Evolutionary conservation across 2,888 invertebrate genomes (phyloP).

Genomic region (Parapristionchus giblindavisi): DNA sequence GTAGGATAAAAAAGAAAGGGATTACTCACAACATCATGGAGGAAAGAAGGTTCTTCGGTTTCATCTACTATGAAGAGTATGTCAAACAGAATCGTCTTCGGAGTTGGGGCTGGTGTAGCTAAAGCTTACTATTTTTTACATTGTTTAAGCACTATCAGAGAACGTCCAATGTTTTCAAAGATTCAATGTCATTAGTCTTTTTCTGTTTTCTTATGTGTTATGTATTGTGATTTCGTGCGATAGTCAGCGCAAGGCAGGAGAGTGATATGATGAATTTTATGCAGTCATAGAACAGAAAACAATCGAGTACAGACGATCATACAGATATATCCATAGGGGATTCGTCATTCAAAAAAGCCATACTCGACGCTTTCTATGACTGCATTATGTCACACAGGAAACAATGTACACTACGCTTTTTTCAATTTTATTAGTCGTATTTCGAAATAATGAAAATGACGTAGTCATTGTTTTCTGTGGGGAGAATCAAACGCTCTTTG

Average conservation of each 20-base stretch:
- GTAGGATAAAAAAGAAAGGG: too few relatives aligned
- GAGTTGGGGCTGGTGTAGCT: constrained; percentile 25
- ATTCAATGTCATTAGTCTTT: background rate
- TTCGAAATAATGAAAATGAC: too few relatives aligned
- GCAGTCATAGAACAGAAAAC: constrained; percentile 32
- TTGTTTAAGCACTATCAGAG: background rate
- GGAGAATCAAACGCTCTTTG: too few relatives aligned
- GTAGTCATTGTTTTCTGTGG: too few relatives aligned
- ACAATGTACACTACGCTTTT: too few relatives aligned
- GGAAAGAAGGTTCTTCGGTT: constrained; percentile 2
- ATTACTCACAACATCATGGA: background rate
- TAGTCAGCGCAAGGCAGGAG: background rate
- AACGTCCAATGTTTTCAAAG: background rate
- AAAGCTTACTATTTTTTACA: background rate
- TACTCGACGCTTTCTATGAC: constrained; percentile 15
- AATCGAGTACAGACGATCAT: too few relatives aligned
- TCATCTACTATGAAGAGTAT: constrained; percentile 31
- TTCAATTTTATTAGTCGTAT: too few relatives aligned
- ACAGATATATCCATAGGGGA: too few relatives aligned
- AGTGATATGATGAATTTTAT: constrained; percentile 17
- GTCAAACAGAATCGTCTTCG: constrained; percentile 28
- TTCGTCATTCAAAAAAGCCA: constrained; percentile 4
- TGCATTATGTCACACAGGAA: too few relatives aligned
- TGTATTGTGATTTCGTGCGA: background rate
- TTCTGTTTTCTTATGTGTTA: background rate